phyloP scores from a whole-genome alignment of 1,140 invertebrate genomes.

The Glomeris maerens region DNA sequence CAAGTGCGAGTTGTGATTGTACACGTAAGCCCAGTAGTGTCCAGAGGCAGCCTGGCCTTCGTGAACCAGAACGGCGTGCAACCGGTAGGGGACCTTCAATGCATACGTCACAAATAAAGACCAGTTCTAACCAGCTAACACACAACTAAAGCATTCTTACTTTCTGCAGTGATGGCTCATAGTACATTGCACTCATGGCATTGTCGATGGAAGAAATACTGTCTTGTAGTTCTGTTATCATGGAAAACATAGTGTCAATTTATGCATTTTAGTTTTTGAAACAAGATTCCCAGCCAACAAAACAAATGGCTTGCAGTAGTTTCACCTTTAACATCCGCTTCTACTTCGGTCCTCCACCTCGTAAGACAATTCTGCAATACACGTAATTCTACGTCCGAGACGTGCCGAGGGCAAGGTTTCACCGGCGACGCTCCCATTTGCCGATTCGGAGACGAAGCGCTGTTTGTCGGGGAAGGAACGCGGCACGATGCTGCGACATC shows the following conservation, averaged over 20 bases:
- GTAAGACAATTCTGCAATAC: slow-evolving; percentile 31
- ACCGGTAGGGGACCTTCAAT: slow-evolving; percentile 26
- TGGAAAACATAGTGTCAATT: background rate
- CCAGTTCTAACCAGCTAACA: too few species aligned
- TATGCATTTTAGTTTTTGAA: background rate
- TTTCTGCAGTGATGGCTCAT: slow-evolving; percentile 30
- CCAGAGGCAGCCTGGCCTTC: slow-evolving; percentile 40
- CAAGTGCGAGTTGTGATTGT: slow-evolving; percentile 21
- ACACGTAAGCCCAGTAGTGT: slow-evolving; percentile 40
- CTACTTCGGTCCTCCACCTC: slow-evolving; percentile 34
- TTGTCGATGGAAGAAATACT: slow-evolving; percentile 28
- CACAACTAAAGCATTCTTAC: slow-evolving; percentile 16
- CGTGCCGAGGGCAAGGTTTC: slow-evolving; percentile 24
- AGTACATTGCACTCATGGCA: slow-evolving; percentile 32
- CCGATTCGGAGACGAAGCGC: too few species aligned
- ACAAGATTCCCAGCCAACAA: slow-evolving; percentile 5
- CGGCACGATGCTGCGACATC: slow-evolving; percentile 18
- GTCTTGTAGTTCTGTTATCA: slow-evolving; percentile 30
- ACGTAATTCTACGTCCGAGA: slow-evolving; percentile 26
- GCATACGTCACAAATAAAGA: too few species aligned
- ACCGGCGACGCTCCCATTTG: slow-evolving; percentile 4
- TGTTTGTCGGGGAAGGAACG: too few species aligned
- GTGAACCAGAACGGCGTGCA: slow-evolving; percentile 39
- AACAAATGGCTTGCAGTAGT: slow-evolving; percentile 3
- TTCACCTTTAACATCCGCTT: slow-evolving; percentile 31